These are phyloP conservation scores for Strigamia maritima DNA, from an alignment of 2,888 invertebrate species.

Conservation along the genomic window DNA sequence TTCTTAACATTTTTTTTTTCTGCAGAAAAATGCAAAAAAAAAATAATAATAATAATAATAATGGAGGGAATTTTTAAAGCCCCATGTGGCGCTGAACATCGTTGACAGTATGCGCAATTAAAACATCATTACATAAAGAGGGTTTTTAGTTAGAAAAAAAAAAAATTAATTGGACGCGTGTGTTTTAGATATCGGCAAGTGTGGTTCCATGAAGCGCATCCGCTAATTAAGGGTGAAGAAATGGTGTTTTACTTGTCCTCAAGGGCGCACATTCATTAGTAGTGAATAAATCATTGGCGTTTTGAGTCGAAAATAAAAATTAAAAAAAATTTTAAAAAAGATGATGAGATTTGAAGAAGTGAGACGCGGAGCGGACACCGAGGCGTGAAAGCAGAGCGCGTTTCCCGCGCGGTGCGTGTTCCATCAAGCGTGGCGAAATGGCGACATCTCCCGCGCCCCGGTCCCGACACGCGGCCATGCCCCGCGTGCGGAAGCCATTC, in stretches of 20 bases:
- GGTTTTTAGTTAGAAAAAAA: too few relatives aligned
- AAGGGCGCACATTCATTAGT: neutral
- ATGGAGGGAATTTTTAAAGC: neutral
- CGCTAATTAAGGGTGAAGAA: neutral
- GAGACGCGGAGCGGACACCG: neutral
- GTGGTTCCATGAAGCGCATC: neutral
- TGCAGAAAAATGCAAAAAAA: neutral
- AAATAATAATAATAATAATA: neutral
- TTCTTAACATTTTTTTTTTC: neutral
- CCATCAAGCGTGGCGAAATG: neutral
- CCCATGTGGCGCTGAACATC: neutral
- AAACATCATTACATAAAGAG: neutral
- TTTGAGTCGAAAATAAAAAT: neutral
- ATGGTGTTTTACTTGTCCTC: neutral
- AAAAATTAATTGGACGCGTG: neutral
- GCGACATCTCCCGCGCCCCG: neutral
- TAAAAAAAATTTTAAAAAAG: neutral
- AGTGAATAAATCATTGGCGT: neutral
- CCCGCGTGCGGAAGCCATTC: neutral
- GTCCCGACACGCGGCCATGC: constrained; percentile 4
- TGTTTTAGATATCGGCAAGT: neutral
- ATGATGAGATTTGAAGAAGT: neutral
- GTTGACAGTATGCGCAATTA: constrained; percentile 4
- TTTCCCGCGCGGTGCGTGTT: constrained; percentile 4
- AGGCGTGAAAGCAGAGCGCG: neutral